Evolutionary conservation across 2,113 vertebrate genomes (phyloP).

Genomic region (Tiliqua scincoides): DNA sequence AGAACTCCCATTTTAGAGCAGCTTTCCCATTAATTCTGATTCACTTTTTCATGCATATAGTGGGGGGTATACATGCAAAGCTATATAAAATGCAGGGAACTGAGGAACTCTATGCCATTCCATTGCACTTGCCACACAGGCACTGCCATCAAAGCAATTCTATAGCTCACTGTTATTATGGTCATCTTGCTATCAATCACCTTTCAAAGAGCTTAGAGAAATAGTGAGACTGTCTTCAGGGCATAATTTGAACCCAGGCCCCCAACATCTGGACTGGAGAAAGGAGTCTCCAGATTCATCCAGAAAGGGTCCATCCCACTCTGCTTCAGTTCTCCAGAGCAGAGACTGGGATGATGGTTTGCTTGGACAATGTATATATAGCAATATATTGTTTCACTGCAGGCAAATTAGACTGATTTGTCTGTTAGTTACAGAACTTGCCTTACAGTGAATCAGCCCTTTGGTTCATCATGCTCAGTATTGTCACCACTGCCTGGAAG

Average conservation of each 20-base stretch:
- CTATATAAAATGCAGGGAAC: background rate
- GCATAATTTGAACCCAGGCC: background rate
- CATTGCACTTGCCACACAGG: background rate
- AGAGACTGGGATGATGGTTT: background rate
- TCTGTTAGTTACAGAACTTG: no score
- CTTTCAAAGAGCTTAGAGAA: background rate
- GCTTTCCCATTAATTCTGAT: background rate
- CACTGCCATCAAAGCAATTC: background rate
- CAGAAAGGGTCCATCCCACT: no score
- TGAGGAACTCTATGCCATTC: background rate
- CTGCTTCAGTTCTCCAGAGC: background rate
- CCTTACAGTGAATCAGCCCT: no score
- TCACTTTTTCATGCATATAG: background rate
- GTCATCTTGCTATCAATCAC: background rate
- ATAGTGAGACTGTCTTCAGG: background rate
- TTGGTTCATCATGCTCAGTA: no score
- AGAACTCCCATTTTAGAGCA: background rate
- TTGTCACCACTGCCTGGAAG: no score
- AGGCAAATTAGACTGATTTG: background rate
- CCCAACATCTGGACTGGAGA: background rate
- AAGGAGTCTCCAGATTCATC: background rate
- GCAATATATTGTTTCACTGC: accelerated
- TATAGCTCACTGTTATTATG: background rate
- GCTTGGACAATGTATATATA: background rate
- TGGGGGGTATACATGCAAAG: background rate